phyloP scores from a whole-genome alignment of 1,140 invertebrate species.

The Euwallacea fornicatus region DNA sequence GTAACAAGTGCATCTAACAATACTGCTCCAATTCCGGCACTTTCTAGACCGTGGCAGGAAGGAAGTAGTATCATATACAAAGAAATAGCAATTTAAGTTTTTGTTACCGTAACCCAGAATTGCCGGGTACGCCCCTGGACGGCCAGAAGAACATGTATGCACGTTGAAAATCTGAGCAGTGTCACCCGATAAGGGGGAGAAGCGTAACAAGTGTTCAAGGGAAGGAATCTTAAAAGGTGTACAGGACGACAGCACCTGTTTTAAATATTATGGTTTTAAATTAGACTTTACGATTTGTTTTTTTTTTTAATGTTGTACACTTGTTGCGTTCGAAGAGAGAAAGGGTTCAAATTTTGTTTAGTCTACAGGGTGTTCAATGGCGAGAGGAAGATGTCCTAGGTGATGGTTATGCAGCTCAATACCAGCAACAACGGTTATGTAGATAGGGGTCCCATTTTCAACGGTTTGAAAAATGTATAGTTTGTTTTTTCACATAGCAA shows the following conservation, averaged over 20 bases:
- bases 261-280: background rate
- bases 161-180: conserved; percentile 12
- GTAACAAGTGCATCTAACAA: conserved; percentile 20
- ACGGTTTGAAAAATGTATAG: too few relatives aligned
- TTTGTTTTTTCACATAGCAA: too few relatives aligned
- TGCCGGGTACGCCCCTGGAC: conserved; percentile 5
- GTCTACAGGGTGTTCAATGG: too few relatives aligned
- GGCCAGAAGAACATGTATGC: conserved; percentile 1
- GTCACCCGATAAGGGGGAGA: background rate
- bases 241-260: background rate
- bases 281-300: conserved; percentile 4
- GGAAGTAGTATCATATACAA: conserved; percentile 1
- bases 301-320: background rate
- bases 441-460: too few relatives aligned
- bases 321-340: too few relatives aligned
- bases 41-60: conserved; percentile 24
- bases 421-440: too few relatives aligned
- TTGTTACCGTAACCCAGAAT: conserved; percentile 3
- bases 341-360: too few relatives aligned
- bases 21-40: conserved; percentile 23
- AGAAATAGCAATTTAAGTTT: background rate
- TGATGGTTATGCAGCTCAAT: too few relatives aligned
- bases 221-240: background rate
- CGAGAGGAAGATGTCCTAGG: too few relatives aligned
- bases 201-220: conserved; percentile 4